Percentiles rank a stretch among this genome's conserved stretches.
Evolutionary conservation across 2,888 invertebrate genomes (phyloP).

Genomic region (Pollenia labialis): DNA sequence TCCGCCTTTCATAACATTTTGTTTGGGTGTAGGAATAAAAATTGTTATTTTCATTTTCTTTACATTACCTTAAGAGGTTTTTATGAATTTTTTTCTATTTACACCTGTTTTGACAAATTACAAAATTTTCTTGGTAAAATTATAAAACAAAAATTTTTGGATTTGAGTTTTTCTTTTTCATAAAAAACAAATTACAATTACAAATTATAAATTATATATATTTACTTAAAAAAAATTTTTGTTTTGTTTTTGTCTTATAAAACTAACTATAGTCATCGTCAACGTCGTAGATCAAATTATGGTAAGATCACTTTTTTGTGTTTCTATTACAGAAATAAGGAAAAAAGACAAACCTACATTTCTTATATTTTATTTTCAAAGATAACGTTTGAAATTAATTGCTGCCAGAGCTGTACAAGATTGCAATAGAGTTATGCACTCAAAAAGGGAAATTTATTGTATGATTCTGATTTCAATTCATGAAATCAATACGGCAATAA

Average conservation of each 20-base stretch:
- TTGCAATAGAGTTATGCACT: too few relatives aligned
- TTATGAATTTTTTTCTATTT: constrained; percentile 6
- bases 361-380: constrained; percentile 36
- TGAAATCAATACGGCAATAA: too few relatives aligned
- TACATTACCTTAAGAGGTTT: not conserved
- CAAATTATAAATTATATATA: constrained; percentile 47
- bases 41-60: not conserved
- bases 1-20: too few relatives aligned
- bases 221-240: constrained; percentile 22
- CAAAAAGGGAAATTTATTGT: too few relatives aligned
- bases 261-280: constrained; percentile 67
- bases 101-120: constrained; percentile 59
- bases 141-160: not conserved
- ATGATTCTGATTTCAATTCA: too few relatives aligned
- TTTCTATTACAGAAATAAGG: constrained; percentile 44
- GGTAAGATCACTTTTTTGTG: constrained; percentile 49
- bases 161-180: constrained; percentile 12
- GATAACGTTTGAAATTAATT: constrained; percentile 42
- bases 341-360: constrained; percentile 66
- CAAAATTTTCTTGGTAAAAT: constrained; percentile 1
- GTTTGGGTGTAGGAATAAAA: too few relatives aligned
- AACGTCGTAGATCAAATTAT: constrained; percentile 61
- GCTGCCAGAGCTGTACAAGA: too few relatives aligned
- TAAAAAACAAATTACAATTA: constrained; percentile 50
- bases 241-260: constrained; percentile 52